These are phyloP conservation scores for Morus bassanus DNA, from an alignment of 2,797 vertebrate genomes.

Conservation along the genomic window DNA sequence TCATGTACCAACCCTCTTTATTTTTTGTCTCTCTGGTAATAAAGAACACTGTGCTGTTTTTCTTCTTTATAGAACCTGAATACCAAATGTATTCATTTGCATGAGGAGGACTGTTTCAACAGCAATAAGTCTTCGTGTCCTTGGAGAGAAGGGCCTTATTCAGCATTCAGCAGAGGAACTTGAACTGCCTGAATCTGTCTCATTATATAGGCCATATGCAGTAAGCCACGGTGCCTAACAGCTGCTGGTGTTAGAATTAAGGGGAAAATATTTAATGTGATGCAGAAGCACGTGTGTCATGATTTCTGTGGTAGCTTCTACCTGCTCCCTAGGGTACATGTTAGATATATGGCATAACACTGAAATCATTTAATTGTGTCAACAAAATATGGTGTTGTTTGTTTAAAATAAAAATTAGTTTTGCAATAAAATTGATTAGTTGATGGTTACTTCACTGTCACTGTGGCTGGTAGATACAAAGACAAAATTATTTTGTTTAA, in stretches of 20 bases:
- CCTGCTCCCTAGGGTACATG: constrained; percentile 66
- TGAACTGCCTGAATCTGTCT: constrained; percentile 69
- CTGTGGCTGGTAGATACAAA: constrained; percentile 52
- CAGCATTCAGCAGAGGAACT: constrained; percentile 71
- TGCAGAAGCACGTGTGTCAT: constrained; percentile 64
- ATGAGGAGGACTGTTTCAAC: constrained; percentile 66
- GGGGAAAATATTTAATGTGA: constrained; percentile 78
- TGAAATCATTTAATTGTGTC: constrained; percentile 76
- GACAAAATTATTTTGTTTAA: constrained; percentile 66
- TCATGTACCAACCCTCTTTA: background rate
- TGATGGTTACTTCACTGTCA: constrained; percentile 59
- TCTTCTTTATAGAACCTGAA: constrained; percentile 42
- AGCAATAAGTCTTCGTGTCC: constrained; percentile 65
- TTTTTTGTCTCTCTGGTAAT: constrained; percentile 44
- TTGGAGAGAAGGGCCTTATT: constrained; percentile 72
- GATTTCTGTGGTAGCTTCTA: constrained; percentile 66
- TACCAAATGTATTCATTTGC: constrained; percentile 58
- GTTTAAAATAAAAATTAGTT: constrained; percentile 75
- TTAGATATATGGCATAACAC: constrained; percentile 56
- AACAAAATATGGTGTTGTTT: constrained; percentile 71
- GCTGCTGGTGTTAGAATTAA: constrained; percentile 77
- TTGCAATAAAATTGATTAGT: constrained; percentile 69
- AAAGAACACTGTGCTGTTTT: constrained; percentile 22
- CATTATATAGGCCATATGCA: constrained; percentile 75
- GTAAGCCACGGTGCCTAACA: constrained; percentile 73